Percentiles rank a stretch among this genome's conserved stretches.
These are phyloP conservation scores for Eupithecia tripunctaria DNA, from an alignment of 2,888 invertebrate species.

Conservation along the genomic window DNA sequence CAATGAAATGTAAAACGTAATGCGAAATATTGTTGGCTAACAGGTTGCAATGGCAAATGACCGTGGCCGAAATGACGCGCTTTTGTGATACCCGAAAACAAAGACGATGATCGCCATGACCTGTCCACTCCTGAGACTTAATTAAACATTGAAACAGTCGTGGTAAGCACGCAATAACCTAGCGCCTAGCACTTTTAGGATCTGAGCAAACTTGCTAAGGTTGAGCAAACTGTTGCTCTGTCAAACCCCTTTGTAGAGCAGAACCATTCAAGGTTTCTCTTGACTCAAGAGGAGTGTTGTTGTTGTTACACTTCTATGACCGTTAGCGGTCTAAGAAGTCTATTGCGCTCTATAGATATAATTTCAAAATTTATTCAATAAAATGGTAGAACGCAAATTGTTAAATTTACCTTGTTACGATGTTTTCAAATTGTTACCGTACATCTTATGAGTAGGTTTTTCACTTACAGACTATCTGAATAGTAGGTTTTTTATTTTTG, in stretches of 20 bases:
- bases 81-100: not conserved
- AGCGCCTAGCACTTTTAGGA: not conserved
- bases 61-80: not conserved
- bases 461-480: too few species aligned
- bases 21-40: not conserved
- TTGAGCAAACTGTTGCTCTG: not conserved
- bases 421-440: too few species aligned
- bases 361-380: not conserved
- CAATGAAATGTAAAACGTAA: not conserved
- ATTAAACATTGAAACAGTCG: not conserved
- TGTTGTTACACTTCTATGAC: not conserved
- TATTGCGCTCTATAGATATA: not conserved
- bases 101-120: constrained; percentile 2
- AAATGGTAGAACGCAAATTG: too few species aligned
- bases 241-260: not conserved
- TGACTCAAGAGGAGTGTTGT: not conserved
- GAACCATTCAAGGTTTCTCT: not conserved
- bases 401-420: too few species aligned
- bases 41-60: not conserved
- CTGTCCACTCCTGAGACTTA: not conserved
- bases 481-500: too few species aligned
- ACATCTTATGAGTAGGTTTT: too few species aligned
- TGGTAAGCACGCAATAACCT: not conserved
- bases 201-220: not conserved
- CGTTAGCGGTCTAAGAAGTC: not conserved